Percentiles rank a stretch among this genome's conserved stretches.
Conservation (phyloP, 2,888 invertebrate genomes). For the Hesperia comma region DNA sequence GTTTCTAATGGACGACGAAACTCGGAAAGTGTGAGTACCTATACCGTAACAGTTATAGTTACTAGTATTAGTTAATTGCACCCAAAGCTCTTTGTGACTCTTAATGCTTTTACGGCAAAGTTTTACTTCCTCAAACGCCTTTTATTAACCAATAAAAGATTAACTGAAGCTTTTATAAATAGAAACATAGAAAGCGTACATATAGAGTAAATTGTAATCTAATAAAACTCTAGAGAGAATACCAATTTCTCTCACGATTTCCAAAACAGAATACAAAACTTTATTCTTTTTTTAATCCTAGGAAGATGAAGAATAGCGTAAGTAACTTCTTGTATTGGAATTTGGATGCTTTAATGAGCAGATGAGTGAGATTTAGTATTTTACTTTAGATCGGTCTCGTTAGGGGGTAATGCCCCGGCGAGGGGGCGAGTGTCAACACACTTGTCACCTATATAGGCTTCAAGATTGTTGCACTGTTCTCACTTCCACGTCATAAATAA, state of each 20-base stretch:
- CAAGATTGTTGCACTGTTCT: constrained; percentile 19
- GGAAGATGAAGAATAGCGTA: neutral
- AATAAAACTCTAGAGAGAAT: no score
- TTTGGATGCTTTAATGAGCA: constrained; percentile 36
- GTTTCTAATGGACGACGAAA: constrained; percentile 10
- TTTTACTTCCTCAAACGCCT: neutral
- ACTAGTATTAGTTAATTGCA: neutral
- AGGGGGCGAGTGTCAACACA: constrained; percentile 49
- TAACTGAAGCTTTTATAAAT: neutral
- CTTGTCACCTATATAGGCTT: constrained; percentile 42
- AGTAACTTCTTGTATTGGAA: neutral
- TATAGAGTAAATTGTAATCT: neutral
- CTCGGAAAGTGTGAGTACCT: neutral
- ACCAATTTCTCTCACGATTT: neutral
- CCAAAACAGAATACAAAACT: neutral
- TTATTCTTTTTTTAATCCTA: neutral
- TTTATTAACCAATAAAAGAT: neutral
- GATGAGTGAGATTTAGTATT: constrained; percentile 38
- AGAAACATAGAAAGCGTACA: neutral
- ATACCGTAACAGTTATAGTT: neutral
- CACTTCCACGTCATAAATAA: neutral
- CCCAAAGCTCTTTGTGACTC: neutral
- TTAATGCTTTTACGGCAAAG: neutral
- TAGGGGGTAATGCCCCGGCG: constrained; percentile 48
- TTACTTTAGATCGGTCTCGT: constrained; percentile 43